Evolutionary conservation across 2,888 invertebrate genomes (phyloP), one percentile per base, ranked within the genome.

Genomic region (Kuschelorhynchus macadamiae): DNA sequence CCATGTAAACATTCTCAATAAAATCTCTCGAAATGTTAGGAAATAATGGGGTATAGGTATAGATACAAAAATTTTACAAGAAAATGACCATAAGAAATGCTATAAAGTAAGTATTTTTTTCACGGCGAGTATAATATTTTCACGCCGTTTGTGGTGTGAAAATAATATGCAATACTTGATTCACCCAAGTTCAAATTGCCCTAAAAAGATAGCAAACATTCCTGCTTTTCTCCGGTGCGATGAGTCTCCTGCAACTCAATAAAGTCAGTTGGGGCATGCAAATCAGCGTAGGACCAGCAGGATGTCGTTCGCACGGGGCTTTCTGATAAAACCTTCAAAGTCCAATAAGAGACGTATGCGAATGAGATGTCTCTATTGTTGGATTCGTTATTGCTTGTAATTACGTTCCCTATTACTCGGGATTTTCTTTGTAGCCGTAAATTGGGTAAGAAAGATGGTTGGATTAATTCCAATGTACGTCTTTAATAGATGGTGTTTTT

Each of bases 221-320:
- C 36, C 36, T 36, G 36, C 36, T 36, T 9, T 36, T 2, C 25
- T 25, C 25, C 25, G 25, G 36, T 12, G 3, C 36, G 36, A 11
- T 12, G 36, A 36, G 32, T 33, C 36, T 32, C 36, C 32, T 16
- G 39, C 59, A 32, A 59, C 47, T 59, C 59, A 61, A 66, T 61
- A 66, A 66, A 66, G 55, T 66, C 66, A 36, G 55, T 30, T 36
- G 60, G 53, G 66, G 78, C 76, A 81, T 81, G 81, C 80, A 81
- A 81, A 81, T 80, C 69, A 79, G 77, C 71, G 61, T 72, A 73
- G 36, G 57, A 57, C 41, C 65, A 76, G 76, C 77, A 76, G 75
- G 73, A 74, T 77, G 72, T 72, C 74, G 76, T 82, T 82, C 81
- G 77, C 81, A 82, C 81, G 81, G 75, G 75, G 81, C 78, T 81